Percentiles rank a stretch among this genome's conserved stretches.
phyloP scores from a whole-genome alignment of 2,113 vertebrate genomes.

The Limnothrissa miodon region DNA sequence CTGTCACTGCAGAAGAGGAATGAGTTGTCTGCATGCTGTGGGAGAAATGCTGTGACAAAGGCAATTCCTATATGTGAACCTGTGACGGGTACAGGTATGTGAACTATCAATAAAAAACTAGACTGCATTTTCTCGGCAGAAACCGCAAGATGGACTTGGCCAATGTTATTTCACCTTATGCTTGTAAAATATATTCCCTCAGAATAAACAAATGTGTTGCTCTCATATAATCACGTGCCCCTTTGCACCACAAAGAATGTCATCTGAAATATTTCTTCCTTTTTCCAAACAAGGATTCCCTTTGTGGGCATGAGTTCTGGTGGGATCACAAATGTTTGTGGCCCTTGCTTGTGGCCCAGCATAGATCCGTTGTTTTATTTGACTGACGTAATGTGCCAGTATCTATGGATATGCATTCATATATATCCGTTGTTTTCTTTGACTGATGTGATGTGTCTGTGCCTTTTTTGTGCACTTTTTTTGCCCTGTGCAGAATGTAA shows the following conservation, averaged over 20 bases:
- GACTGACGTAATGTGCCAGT: background rate
- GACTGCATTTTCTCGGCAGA: too few relatives aligned
- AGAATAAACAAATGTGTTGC: background rate
- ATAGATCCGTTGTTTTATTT: background rate
- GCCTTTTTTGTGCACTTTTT: background rate
- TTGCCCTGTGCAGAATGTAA: background rate
- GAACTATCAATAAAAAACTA: background rate
- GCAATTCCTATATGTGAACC: background rate
- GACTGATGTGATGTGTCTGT: background rate
- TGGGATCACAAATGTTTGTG: background rate
- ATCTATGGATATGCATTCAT: background rate
- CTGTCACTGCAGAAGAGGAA: background rate
- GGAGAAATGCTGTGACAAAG: background rate
- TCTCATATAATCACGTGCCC: background rate
- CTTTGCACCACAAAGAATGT: background rate
- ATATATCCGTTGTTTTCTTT: background rate
- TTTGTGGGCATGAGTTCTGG: background rate
- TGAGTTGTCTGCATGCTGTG: background rate
- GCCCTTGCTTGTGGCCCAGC: background rate
- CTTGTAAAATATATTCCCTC: background rate
- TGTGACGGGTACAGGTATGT: background rate
- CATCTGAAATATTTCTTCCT: background rate
- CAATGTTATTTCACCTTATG: background rate
- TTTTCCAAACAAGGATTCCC: slow-evolving; percentile 4
- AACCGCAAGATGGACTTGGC: too few relatives aligned